These are phyloP conservation scores for Melieria picta DNA, from an alignment of 2,888 invertebrate genomes.

Conservation along the genomic window DNA sequence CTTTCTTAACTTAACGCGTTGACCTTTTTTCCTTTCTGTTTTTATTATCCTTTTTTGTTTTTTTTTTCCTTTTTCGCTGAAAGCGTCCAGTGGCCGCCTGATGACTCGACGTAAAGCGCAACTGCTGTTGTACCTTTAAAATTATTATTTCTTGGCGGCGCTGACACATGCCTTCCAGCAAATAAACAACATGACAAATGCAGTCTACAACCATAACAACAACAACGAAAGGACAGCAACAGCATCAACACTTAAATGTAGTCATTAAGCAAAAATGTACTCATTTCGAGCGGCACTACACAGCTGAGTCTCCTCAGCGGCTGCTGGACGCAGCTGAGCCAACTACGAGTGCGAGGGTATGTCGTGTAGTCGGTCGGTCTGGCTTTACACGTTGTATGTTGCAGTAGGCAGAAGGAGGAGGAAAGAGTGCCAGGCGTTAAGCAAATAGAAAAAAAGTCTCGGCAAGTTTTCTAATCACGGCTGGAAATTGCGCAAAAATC, in stretches of 20 bases:
- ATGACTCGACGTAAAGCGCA: background rate
- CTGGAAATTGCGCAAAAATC: background rate
- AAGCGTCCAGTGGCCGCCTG: too few species aligned
- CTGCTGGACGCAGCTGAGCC: too few species aligned
- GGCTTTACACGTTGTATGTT: too few species aligned
- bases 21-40: background rate
- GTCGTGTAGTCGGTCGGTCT: too few species aligned
- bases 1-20: slow-evolving; percentile 5
- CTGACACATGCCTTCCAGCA: slow-evolving; percentile 12
- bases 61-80: too few species aligned
- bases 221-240: slow-evolving; percentile 11
- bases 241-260: slow-evolving; percentile 20
- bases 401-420: too few species aligned
- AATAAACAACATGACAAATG: slow-evolving; percentile 18
- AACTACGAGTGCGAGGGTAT: too few species aligned
- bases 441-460: too few species aligned
- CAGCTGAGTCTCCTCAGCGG: background rate
- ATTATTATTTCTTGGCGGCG: background rate
- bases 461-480: background rate
- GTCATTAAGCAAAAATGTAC: slow-evolving; percentile 32
- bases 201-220: background rate
- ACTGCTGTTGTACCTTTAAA: background rate
- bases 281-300: background rate
- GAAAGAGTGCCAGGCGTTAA: too few species aligned
- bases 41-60: too few species aligned